Base-by-base conservation (phyloP, 2,113 vertebrate genomes). In the Corvus moneduloides region DNA sequence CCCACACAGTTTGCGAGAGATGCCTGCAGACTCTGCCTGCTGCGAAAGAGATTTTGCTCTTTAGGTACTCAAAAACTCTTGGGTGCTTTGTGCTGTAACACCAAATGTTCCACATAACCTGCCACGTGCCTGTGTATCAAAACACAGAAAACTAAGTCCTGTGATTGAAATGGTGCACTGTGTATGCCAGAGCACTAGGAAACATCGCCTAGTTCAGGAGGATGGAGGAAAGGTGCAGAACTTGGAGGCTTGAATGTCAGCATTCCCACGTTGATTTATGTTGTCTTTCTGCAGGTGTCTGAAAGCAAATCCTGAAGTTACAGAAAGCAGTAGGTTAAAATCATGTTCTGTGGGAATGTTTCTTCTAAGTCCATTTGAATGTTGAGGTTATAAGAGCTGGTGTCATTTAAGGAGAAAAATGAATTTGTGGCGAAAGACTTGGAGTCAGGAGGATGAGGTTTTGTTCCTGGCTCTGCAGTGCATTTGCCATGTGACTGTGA, bases 321-420 rank as follows among this genome's bases (percentile, higher is more conserved):
- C 0, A 51, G 71, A 44, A 79, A 71, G 39, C 58, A 69, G 3
- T 16, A 43, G 68, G 55, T 81, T 71, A 63, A 90, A 87, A 58
- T 49, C 16, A 1, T 61, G 3, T 41, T 74, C 30, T n/a, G 35
- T 43, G 84, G 37, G 7, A 55, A 16, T 63, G n/a, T 69, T 71
- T 71, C 44, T 56, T 32, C 44, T 89, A 52, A 88, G 86, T 81
- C 33, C 23, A 7, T 21, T 16, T 55, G 78, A 73, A 73, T 54
- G 21, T 27, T 39, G 76, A 80, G 72, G 51, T 83, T 90, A 2
- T 37, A 52, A 64, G 66, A 89, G 49, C 35, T 67, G 49, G 32
- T 87, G 71, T 95, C 72, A 84, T 19, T 68, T 88, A 75, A 90
- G 68, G 64, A 84, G 48, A 91, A 93, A 67, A 95, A 93, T 43